Base-by-base conservation (phyloP, 2,797 vertebrate genomes). In the Lacerta agilis region DNA sequence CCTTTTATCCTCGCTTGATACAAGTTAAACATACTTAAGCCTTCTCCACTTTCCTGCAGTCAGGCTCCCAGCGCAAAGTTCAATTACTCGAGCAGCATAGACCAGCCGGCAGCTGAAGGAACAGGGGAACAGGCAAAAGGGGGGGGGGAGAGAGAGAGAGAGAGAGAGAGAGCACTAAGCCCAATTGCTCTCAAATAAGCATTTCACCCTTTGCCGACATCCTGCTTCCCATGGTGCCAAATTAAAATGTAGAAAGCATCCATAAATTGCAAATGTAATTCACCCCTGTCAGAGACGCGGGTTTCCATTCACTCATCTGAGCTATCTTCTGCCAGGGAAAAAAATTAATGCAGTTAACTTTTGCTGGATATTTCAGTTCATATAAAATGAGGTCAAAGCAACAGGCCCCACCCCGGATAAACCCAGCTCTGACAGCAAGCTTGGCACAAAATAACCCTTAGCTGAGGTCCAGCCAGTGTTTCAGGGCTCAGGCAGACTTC, bases 201-300 rank as follows among this genome's bases (percentile, higher is more conserved):
- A 41, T 58, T 79, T 79, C 38, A 17, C 71, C 23, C 20, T 43
- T 86, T 69, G 67, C 13, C 13, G 18, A 43, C 41, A 25, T 13
- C 33, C 71, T 27, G 61, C 27, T 80, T 85, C 41, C 29, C 20
- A 2, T 2, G 67, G 79, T 33, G 4, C 13, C 9, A 23, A 29
- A 80, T 73, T 23, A 88, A 55, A 38, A 84, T 75, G 38, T 73
- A 49, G 80, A 38, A 1, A 81, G 55, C 86, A 64, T 81, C 81
- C 79, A 73, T 43, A 73, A 43, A 64, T 81, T 73, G 72, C 15
- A 83, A 77, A 49, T 17, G 20, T 8, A 49, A 83, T 23, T n/a
- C 66, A 71, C 43, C 73, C 49, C 41, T 27, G 33, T 25, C 33
- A 43, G 38, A 18, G 71, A 75, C 1, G 15, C 4, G 41, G 29